Evolutionary conservation across 2,113 vertebrate species (phyloP), one percentile per base, ranked within the genome.

Genomic region (Thomomys bottae): DNA sequence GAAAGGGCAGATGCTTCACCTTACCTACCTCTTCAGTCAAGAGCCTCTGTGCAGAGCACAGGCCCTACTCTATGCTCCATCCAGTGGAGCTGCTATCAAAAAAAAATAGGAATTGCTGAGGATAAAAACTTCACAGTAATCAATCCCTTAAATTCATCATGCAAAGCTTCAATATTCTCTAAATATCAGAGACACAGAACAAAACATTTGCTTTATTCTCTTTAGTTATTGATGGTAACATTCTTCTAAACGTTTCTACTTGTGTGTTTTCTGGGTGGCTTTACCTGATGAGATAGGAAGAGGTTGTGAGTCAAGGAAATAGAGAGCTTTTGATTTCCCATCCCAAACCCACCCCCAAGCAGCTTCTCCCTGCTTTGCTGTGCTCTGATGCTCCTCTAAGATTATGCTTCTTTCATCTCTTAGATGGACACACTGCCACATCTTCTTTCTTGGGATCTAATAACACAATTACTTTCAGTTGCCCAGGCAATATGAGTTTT

Each of bases 21-120:
- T 17, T 49, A 3, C 6, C 0, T 10, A 18, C 21, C 11, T 32
- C 42, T 42, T 0, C 11, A 42, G 3, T 28, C 1, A 10, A 30
- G 5, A 20, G 17, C 28, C 26, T 76, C 57, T 49, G 36, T 4
- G 24, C 42, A 64, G 23, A 42, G 2, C 30, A 24, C 34, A 84
- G 26, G 10, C 36, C 12, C 24, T 14, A n/a, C 5, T 61, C 0
- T 40, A 4, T 3, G 42, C 21, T 54, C 49, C 8, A 38, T 12
- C n/a, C 28, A 18, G 24, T 15, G 21, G 21, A 49, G 24, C 15
- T 70, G 2, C 30, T 7, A 28, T 12, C 38, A 68, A 70, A 77
- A 11, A 77, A 11, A 68, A 38, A 68, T 6, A 10, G 6, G 45
- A 49, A 24, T n/a, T 32, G 4, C 34, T 34, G 18, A n/a, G 15